Base-by-base conservation (phyloP, 2,113 vertebrate species). In the Elephas maximus region DNA sequence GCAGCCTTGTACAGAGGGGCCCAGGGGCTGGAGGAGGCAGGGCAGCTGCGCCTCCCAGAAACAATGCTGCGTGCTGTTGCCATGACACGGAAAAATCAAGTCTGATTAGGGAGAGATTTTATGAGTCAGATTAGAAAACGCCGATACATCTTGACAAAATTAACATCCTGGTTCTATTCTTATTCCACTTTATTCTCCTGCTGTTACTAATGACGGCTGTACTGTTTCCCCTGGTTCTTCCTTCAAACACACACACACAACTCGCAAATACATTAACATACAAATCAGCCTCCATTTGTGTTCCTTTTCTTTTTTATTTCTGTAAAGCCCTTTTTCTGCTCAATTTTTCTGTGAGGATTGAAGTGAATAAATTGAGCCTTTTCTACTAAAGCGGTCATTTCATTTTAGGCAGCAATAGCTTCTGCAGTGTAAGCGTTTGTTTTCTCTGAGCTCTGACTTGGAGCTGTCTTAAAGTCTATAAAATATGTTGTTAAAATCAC, bases 301-400 rank as follows among this genome's bases (percentile, higher is more conserved):
- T 95, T 60, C 28, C 73, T 94, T 45, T 80, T 60, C 26, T 78
- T 89, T 51, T 82, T 91, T 63, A 33, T 89, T 96, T 96, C 28
- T 91, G 2, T 82, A 71, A 85, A 51, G 60, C 0, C 73, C 53
- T 67, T 63, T 81, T 65, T 24, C 79, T 88, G 74, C 20, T 23
- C 14, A 28, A 8, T 83, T 85, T 91, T 80, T 94, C 33, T 57
- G 65, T 91, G n/a, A 62, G 37, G 33, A 30, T 76, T 76, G 71
- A 63, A 92, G 84, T 37, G 62, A 92, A 45, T 69, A 37, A 73
- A 89, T 24, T 12, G 45, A 76, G 24, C 10, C 23, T 41, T 91
- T 57, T 93, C 73, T 86, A 5, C 37, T 90, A 82, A 91, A 83
- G 28, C 1, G 2, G n/a, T 80, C 51, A 3, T 76, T 81, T 88